Percentiles rank a stretch among this genome's conserved stretches.
These are phyloP conservation scores for Porites lutea DNA, from an alignment of 64 coral and sea anemone species.

Conservation along the genomic window DNA sequence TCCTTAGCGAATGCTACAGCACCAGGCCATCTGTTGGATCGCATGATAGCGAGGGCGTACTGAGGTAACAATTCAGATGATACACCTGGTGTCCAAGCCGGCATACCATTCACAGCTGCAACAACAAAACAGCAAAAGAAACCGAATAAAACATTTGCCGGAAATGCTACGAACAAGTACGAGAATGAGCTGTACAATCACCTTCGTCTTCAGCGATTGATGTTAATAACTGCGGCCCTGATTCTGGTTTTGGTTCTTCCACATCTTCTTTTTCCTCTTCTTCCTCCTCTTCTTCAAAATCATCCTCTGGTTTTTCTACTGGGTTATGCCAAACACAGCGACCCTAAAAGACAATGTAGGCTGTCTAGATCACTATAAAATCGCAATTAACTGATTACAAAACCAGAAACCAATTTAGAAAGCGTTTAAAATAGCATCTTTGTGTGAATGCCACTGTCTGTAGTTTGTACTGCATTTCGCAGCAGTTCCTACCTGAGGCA, in stretches of 20 bases:
- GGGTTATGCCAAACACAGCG: constrained; percentile 97
- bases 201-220: constrained; percentile 88
- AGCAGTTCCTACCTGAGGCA: constrained; percentile 72
- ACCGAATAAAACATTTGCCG: too few relatives aligned
- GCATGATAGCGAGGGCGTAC: constrained; percentile 90
- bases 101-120: constrained; percentile 91
- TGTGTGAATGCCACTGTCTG: too few relatives aligned
- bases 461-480: too few relatives aligned
- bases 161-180: too few relatives aligned
- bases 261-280: constrained; percentile 87
- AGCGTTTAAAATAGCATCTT: too few relatives aligned
- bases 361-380: too few relatives aligned
- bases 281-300: constrained; percentile 98
- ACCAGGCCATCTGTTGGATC: constrained; percentile 98
- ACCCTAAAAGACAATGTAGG: constrained; percentile 46
- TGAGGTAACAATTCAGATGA: constrained; percentile 92
- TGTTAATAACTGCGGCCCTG: constrained; percentile 82
- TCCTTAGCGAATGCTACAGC: constrained; percentile 95
- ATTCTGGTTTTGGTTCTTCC: constrained; percentile 91
- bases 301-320: constrained; percentile 94
- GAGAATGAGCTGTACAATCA: background rate
- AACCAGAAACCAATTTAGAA: background rate
- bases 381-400: background rate
- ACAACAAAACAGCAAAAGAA: background rate
- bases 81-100: constrained; percentile 91